phyloP scores from a whole-genome alignment of 2,113 vertebrate species.

The Hydropotes inermis region DNA sequence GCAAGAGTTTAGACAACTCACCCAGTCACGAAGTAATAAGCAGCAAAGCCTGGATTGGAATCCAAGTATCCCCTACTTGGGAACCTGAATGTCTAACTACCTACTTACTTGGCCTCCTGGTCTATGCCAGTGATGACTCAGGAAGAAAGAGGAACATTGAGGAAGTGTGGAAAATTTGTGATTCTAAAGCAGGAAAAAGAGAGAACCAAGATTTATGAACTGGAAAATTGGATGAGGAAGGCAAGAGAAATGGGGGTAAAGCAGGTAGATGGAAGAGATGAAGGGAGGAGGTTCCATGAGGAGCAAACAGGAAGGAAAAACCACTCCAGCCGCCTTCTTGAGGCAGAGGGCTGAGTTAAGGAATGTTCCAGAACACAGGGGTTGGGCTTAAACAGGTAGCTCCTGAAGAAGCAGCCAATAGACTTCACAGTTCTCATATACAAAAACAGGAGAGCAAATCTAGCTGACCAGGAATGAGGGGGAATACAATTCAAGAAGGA shows the following conservation, averaged over 20 bases:
- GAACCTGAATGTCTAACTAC: background rate
- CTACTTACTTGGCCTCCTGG: background rate
- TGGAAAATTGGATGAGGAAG: background rate
- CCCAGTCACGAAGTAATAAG: background rate
- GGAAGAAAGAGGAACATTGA: background rate
- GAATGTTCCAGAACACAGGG: background rate
- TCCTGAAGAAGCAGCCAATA: background rate
- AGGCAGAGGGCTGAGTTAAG: background rate
- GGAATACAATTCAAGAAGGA: background rate
- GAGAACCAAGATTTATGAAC: background rate
- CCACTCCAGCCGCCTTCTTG: rapidly evolving
- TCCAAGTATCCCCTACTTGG: background rate
- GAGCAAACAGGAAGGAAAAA: background rate
- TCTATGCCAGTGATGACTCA: background rate
- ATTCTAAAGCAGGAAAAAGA: background rate
- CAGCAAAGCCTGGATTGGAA: background rate
- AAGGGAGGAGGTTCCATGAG: background rate
- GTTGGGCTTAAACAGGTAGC: background rate
- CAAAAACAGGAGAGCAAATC: background rate
- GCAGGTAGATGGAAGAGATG: background rate
- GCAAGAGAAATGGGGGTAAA: background rate
- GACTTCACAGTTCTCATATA: background rate
- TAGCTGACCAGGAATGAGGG: background rate
- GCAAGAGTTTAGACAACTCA: background rate
- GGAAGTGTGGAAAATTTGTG: background rate